Evolutionary conservation across 2,888 invertebrate genomes (phyloP).

Genomic region (Drosophila picticornis): DNA sequence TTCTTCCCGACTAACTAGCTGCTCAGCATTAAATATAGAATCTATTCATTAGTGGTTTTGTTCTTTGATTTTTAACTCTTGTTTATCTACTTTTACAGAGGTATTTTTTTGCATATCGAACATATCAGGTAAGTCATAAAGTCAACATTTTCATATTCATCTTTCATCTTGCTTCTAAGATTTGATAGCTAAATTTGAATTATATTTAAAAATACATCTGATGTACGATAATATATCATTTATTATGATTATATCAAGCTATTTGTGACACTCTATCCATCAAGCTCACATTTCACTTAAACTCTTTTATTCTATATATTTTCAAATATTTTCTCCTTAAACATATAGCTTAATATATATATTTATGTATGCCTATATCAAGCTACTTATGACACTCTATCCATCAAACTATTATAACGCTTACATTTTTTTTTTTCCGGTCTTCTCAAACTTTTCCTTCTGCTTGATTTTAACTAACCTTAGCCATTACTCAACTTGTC

Average conservation of each 20-base stretch:
- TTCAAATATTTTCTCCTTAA: not conserved
- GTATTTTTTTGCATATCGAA: not conserved
- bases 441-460: not conserved
- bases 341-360: not conserved
- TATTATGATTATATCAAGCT: not conserved
- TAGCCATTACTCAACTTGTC: not conserved
- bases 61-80: not conserved
- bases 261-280: not conserved
- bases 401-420: not conserved
- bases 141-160: not conserved
- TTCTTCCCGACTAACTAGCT: not conserved
- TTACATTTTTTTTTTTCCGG: not conserved
- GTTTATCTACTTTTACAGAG: not conserved
- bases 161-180: not conserved
- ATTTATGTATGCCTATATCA: not conserved
- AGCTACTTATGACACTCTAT: not conserved
- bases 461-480: not conserved
- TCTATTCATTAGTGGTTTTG: not conserved
- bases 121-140: not conserved
- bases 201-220: not conserved
- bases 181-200: not conserved
- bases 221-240: not conserved
- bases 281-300: not conserved
- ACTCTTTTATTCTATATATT: not conserved
- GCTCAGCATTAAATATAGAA: not conserved